These are phyloP conservation scores for Henricia sp. DNA, from an alignment of 53 echinoderm and acorn worm species.

Conservation along the genomic window DNA sequence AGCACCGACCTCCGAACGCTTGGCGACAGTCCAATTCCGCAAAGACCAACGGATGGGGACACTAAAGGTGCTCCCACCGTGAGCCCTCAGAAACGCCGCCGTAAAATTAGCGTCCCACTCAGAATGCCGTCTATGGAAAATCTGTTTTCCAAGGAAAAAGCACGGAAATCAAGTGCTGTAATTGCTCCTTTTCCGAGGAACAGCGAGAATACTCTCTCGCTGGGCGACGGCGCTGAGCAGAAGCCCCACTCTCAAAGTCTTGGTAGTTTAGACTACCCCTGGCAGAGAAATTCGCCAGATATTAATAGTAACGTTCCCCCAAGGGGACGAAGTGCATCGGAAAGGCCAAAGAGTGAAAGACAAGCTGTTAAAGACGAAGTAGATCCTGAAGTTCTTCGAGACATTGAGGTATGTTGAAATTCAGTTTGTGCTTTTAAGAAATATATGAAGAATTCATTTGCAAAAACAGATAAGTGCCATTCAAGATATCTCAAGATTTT, in stretches of 20 bases:
- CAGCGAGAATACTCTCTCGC: background rate
- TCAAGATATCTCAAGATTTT: no score
- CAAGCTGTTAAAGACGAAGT: constrained; percentile 55
- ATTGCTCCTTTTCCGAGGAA: no score
- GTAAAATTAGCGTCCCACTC: constrained; percentile 54
- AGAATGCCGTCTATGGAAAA: constrained; percentile 50
- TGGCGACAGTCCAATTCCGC: background rate
- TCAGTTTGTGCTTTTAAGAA: background rate
- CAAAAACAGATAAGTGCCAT: no score
- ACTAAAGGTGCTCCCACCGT: background rate
- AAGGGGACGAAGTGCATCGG: background rate
- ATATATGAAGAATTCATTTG: no score
- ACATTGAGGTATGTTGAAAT: constrained; percentile 71
- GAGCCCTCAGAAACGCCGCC: constrained; percentile 25
- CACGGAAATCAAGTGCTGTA: constrained; percentile 1
- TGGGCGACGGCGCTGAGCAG: background rate
- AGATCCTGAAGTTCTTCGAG: constrained; percentile 72
- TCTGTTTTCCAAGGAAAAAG: constrained; percentile 19
- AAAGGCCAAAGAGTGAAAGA: background rate
- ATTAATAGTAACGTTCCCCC: constrained; percentile 29
- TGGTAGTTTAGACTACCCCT: background rate
- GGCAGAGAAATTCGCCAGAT: constrained; percentile 16
- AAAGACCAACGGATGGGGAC: background rate
- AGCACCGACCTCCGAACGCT: constrained; percentile 30
- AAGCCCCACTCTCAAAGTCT: background rate